Conservation (phyloP, 92 coral and sea anemone genomes). For the Pocillopora grandis region DNA sequence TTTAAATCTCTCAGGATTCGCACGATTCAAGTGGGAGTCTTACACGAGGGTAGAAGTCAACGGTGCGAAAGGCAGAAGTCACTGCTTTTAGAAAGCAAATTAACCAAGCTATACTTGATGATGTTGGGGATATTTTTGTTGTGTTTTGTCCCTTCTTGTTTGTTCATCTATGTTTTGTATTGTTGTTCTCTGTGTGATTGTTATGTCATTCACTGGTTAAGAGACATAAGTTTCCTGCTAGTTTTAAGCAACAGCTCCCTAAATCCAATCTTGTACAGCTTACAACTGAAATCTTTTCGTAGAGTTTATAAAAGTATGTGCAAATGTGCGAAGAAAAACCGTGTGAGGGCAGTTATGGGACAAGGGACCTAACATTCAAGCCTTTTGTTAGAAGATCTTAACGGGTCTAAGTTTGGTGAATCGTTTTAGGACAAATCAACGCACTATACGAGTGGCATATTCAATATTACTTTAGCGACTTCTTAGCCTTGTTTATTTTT, state of each 20-base stretch:
- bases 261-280: slow-evolving; percentile 18
- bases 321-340: background rate
- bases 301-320: background rate
- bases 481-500: too few species aligned
- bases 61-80: background rate
- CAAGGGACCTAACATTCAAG: background rate
- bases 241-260: slow-evolving; percentile 4
- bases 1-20: slow-evolving; percentile 25
- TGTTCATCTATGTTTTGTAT: slow-evolving; percentile 1
- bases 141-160: slow-evolving; percentile 4
- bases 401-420: background rate
- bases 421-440: too few species aligned
- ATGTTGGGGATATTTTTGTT: background rate
- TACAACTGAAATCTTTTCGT: slow-evolving; percentile 1
- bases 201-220: background rate
- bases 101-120: background rate
- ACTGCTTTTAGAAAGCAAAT: background rate
- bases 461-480: too few species aligned
- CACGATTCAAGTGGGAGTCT: slow-evolving; percentile 1
- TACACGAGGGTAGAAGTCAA: background rate
- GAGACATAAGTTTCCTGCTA: slow-evolving; percentile 13
- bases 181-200: slow-evolving; percentile 4
- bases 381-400: background rate
- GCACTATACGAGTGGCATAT: too few species aligned
- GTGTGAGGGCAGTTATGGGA: background rate